Conservation (phyloP, 2,797 vertebrate species). For the Argentina silus region DNA sequence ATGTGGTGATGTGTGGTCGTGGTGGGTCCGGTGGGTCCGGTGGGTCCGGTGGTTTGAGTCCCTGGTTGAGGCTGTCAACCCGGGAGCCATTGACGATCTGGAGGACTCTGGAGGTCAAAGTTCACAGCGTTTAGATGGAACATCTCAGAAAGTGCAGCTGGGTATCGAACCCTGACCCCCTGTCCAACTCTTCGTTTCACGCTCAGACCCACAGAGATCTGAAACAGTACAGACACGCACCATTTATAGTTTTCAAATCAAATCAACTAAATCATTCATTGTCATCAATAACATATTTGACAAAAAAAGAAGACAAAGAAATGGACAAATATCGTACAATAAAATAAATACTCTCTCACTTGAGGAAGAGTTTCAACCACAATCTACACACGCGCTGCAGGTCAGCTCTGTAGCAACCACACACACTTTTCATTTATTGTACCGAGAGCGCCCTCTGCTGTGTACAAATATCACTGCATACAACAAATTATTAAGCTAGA, state of each 20-base stretch:
- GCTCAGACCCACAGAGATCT: not conserved
- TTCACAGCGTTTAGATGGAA: not conserved
- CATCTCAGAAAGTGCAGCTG: no score
- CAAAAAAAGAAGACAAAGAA: no score
- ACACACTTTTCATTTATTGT: not conserved
- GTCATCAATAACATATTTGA: no score
- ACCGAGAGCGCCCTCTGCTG: constrained; percentile 46
- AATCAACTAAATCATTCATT: no score
- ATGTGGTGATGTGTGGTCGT: not conserved
- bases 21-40: not conserved
- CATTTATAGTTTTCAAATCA: not conserved
- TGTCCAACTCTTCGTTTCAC: not conserved
- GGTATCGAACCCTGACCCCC: no score
- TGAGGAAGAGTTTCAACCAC: not conserved
- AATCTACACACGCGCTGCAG: not conserved
- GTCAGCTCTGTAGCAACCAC: not conserved
- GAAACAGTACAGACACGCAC: not conserved
- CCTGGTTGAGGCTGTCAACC: not conserved
- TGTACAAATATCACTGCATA: not conserved
- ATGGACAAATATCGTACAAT: no score
- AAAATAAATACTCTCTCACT: no score
- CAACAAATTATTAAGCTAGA: not conserved
- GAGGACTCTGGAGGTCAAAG: not conserved
- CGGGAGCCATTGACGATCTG: not conserved
- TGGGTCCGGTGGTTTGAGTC: not conserved